Percentiles rank a stretch among this genome's conserved stretches.
These are phyloP conservation scores for Campoletis sonorensis DNA, from an alignment of 1,140 invertebrate species.

Conservation along the genomic window DNA sequence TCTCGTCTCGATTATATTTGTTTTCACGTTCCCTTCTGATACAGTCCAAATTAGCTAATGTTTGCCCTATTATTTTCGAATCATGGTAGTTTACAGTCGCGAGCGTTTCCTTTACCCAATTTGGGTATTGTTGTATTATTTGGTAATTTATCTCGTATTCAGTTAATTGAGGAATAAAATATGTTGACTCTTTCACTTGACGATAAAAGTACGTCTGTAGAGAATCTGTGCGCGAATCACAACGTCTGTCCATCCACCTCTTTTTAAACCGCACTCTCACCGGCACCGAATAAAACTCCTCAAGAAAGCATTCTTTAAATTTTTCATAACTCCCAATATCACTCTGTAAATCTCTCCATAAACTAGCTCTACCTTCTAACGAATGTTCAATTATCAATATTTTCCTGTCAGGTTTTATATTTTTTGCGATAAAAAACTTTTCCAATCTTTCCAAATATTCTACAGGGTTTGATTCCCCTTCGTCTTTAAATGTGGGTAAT, in stretches of 20 bases:
- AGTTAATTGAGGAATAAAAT: slow-evolving; percentile 45
- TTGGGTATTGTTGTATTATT: slow-evolving; percentile 52
- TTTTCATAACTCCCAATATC: slow-evolving; percentile 21
- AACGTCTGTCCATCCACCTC: slow-evolving; percentile 27
- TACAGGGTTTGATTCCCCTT: not conserved
- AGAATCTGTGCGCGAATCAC: too few species aligned
- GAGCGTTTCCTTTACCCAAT: slow-evolving; percentile 39
- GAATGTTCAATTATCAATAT: not conserved
- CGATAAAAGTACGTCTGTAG: slow-evolving; percentile 44
- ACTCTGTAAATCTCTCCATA: not conserved
- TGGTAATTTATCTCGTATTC: slow-evolving; percentile 53
- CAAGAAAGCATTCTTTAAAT: slow-evolving; percentile 37
- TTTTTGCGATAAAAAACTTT: not conserved
- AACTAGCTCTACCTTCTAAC: slow-evolving; percentile 20
- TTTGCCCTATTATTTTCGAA: slow-evolving; percentile 41
- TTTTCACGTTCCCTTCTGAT: slow-evolving; percentile 43
- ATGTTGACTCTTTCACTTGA: slow-evolving; percentile 50
- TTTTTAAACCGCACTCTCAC: slow-evolving; percentile 36
- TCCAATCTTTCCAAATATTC: not conserved
- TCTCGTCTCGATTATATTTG: slow-evolving; percentile 15
- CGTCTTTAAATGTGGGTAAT: not conserved
- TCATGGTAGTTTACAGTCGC: slow-evolving; percentile 43
- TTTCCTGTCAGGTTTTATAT: not conserved
- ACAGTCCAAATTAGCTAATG: slow-evolving; percentile 49
- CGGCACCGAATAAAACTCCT: slow-evolving; percentile 40